Evolutionary conservation across 2,797 vertebrate genomes (phyloP).

Genomic region (Aeoliscus strigatus): DNA sequence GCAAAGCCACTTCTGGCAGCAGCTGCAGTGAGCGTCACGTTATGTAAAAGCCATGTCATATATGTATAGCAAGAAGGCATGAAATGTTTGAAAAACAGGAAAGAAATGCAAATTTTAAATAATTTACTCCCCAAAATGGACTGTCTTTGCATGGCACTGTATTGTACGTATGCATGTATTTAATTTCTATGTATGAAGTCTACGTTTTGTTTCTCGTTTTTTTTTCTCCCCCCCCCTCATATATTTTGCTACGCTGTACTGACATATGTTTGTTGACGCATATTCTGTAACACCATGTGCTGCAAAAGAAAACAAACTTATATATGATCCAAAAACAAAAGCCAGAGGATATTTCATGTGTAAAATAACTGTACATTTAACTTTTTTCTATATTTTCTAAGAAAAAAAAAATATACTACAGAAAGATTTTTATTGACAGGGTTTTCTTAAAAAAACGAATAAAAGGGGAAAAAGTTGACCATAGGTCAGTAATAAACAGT

Average conservation of each 20-base stretch:
- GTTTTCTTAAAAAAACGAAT: constrained; percentile 68
- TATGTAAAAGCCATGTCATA: constrained; percentile 63
- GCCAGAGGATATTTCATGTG: constrained; percentile 69
- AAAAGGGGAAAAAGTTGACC: constrained; percentile 60
- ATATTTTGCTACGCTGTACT: constrained; percentile 56
- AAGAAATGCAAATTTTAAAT: constrained; percentile 68
- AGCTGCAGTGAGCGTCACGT: constrained; percentile 34
- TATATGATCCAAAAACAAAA: constrained; percentile 64
- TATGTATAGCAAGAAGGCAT: constrained; percentile 75
- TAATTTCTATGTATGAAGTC: constrained; percentile 62
- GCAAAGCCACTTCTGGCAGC: constrained; percentile 27
- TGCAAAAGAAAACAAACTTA: constrained; percentile 61
- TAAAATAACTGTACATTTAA: constrained; percentile 76
- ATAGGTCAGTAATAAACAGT: constrained; percentile 77
- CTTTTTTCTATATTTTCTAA: constrained; percentile 77
- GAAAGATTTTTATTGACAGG: constrained; percentile 67
- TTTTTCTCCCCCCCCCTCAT: too few relatives aligned
- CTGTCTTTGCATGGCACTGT: constrained; percentile 78
- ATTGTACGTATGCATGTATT: constrained; percentile 79
- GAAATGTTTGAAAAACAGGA: constrained; percentile 62
- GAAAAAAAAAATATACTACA: constrained; percentile 62
- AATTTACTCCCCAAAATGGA: constrained; percentile 69
- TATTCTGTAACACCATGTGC: constrained; percentile 70
- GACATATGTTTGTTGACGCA: constrained; percentile 63
- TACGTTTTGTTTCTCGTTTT: constrained; percentile 35